These are phyloP conservation scores for Myopa testacea DNA, from an alignment of 2,888 invertebrate species.

Conservation along the genomic window DNA sequence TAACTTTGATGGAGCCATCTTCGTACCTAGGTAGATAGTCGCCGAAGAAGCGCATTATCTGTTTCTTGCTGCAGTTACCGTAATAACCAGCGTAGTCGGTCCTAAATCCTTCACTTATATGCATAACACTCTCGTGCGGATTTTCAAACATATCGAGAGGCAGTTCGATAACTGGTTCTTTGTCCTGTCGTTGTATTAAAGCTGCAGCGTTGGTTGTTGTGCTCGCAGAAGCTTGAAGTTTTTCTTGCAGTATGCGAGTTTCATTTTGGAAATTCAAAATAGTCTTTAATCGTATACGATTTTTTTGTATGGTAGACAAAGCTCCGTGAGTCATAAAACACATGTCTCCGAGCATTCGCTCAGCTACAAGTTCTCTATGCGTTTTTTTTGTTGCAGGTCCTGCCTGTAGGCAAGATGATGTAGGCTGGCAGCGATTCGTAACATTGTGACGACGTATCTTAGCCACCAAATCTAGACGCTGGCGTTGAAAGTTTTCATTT, in stretches of 20 bases:
- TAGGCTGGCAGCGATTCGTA: not conserved
- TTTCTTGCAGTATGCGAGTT: slow-evolving; percentile 46
- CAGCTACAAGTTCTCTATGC: no score
- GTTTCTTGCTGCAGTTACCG: slow-evolving; percentile 52
- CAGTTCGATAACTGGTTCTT: slow-evolving; percentile 53
- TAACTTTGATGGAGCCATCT: slow-evolving; percentile 49
- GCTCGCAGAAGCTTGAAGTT: slow-evolving; percentile 47
- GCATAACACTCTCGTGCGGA: slow-evolving; percentile 54
- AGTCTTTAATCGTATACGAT: slow-evolving; percentile 51
- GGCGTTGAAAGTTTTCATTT: slow-evolving; percentile 53
- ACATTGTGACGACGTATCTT: slow-evolving; percentile 48
- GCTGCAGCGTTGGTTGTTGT: slow-evolving; percentile 26
- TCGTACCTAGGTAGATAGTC: slow-evolving; percentile 56
- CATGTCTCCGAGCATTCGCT: slow-evolving; percentile 49
- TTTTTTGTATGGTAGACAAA: slow-evolving; percentile 50
- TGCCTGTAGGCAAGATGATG: not conserved
- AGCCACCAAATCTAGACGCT: slow-evolving; percentile 53
- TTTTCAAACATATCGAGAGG: slow-evolving; percentile 55
- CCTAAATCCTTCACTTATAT: slow-evolving; percentile 52
- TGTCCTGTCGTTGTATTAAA: slow-evolving; percentile 33
- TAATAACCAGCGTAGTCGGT: slow-evolving; percentile 55
- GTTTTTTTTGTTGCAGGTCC: not conserved
- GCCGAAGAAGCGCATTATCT: slow-evolving; percentile 52
- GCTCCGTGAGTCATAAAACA: slow-evolving; percentile 53
- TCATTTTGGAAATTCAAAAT: slow-evolving; percentile 45